phyloP scores from a whole-genome alignment of 23 tunicate genomes.

The Phallusia fumigata region DNA sequence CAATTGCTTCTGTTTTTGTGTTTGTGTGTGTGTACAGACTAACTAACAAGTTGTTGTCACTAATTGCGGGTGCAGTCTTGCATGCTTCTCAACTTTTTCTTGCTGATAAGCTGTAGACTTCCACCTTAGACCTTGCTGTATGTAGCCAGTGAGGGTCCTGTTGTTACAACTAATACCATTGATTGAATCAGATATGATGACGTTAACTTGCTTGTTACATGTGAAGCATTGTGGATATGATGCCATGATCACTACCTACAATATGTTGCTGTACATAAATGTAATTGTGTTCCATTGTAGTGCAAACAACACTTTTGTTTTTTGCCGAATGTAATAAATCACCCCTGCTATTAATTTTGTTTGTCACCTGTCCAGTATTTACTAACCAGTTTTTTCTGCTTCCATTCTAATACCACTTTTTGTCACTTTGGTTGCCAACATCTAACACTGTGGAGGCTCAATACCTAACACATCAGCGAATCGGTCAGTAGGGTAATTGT shows the following conservation, averaged over 20 bases:
- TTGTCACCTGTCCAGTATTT: background rate
- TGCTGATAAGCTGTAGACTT: background rate
- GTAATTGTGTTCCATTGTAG: background rate
- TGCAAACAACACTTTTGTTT: conserved; percentile 4
- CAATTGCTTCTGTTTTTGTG: conserved; percentile 1
- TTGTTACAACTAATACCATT: background rate
- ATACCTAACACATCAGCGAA: too few species aligned
- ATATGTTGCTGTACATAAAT: conserved; percentile 1
- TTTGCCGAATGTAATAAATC: conserved; percentile 3
- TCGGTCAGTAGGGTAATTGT: too few species aligned
- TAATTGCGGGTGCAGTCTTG: conserved; percentile 3
- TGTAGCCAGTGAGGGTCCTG: background rate
- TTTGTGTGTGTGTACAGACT: background rate
- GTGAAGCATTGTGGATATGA: background rate
- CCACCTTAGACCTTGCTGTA: background rate
- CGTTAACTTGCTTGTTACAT: background rate
- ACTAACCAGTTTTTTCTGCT: background rate
- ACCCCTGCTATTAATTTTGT: background rate
- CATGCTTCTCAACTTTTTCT: background rate
- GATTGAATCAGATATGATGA: background rate
- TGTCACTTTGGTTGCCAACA: background rate
- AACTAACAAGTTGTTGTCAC: background rate
- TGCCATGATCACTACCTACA: too few species aligned
- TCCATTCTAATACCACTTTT: background rate
- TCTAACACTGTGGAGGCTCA: too few species aligned